Evolutionary conservation across 1,140 invertebrate species (phyloP).

Genomic region (Sycobia sp.): DNA sequence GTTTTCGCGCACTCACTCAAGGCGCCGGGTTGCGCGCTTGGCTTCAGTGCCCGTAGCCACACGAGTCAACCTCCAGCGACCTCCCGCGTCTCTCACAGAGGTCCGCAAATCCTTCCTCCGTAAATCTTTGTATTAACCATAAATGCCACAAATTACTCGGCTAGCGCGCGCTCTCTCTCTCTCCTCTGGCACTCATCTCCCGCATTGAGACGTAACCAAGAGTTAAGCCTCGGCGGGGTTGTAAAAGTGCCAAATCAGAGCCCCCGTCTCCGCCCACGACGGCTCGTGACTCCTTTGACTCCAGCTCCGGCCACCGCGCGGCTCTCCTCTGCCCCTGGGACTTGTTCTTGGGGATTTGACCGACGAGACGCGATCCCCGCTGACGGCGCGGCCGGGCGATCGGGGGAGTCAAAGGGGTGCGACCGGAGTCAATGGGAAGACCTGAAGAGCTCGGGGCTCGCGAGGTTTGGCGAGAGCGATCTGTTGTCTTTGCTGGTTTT

Average conservation of each 20-base stretch:
- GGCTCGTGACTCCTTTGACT: slow-evolving; percentile 7
- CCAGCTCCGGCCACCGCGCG: slow-evolving; percentile 1
- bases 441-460: too few relatives aligned
- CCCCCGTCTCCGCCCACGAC: neutral
- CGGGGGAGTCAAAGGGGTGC: too few relatives aligned
- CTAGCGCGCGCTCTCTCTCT: neutral
- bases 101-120: slow-evolving; percentile 15
- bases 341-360: too few relatives aligned
- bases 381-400: too few relatives aligned
- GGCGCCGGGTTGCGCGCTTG: slow-evolving; percentile 44
- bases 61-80: too few relatives aligned
- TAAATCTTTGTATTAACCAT: slow-evolving; percentile 52
- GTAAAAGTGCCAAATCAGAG: slow-evolving; percentile 38
- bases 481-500: too few relatives aligned
- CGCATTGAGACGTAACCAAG: slow-evolving; percentile 34
- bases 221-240: slow-evolving; percentile 38
- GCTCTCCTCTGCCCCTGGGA: slow-evolving; percentile 20
- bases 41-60: too few relatives aligned
- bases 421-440: too few relatives aligned
- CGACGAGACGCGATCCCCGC: neutral
- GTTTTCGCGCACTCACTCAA: slow-evolving; percentile 38
- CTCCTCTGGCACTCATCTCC: too few relatives aligned
- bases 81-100: slow-evolving; percentile 35
- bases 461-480: too few relatives aligned
- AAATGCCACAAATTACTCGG: slow-evolving; percentile 50